These are phyloP conservation scores for Xestia sexstrigata DNA, from an alignment of 2,888 invertebrate genomes.

Conservation along the genomic window DNA sequence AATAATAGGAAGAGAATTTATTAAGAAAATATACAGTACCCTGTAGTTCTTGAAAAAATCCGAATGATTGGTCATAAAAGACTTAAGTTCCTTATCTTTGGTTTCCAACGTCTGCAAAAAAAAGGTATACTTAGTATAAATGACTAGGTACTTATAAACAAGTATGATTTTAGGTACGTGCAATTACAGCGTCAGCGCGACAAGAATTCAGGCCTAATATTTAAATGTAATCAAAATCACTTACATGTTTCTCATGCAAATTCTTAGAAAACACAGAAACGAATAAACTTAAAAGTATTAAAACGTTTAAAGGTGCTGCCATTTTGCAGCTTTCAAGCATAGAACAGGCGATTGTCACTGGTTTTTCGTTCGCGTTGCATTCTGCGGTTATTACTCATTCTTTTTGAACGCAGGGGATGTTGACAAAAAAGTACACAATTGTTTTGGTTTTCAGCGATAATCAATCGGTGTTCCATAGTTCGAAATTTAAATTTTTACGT, in stretches of 20 bases:
- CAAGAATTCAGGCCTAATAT: too few species aligned
- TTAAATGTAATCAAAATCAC: constrained; percentile 20
- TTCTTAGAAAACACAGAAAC: constrained; percentile 58
- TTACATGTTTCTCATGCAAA: constrained; percentile 69
- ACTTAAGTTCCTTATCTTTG: constrained; percentile 48
- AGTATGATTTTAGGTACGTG: not conserved
- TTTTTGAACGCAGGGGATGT: constrained; percentile 37
- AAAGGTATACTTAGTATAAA: not conserved
- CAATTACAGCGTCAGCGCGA: too few species aligned
- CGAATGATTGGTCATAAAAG: constrained; percentile 57
- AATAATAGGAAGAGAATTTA: not conserved
- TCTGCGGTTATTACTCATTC: constrained; percentile 8
- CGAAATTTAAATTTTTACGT: not conserved
- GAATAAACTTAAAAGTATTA: constrained; percentile 38
- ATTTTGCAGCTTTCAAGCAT: constrained; percentile 37
- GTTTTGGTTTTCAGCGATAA: constrained; percentile 57
- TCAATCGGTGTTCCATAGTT: constrained; percentile 3
- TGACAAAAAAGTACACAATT: constrained; percentile 40
- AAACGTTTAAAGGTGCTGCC: constrained; percentile 15
- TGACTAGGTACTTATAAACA: not conserved
- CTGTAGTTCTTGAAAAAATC: constrained; percentile 62
- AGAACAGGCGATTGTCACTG: constrained; percentile 20
- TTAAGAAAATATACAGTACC: constrained; percentile 55
- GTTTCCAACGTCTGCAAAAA: constrained; percentile 57
- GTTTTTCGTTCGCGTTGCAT: constrained; percentile 28